phyloP scores from a whole-genome alignment of 2,888 invertebrate species.

The Ophioninae sp. region DNA sequence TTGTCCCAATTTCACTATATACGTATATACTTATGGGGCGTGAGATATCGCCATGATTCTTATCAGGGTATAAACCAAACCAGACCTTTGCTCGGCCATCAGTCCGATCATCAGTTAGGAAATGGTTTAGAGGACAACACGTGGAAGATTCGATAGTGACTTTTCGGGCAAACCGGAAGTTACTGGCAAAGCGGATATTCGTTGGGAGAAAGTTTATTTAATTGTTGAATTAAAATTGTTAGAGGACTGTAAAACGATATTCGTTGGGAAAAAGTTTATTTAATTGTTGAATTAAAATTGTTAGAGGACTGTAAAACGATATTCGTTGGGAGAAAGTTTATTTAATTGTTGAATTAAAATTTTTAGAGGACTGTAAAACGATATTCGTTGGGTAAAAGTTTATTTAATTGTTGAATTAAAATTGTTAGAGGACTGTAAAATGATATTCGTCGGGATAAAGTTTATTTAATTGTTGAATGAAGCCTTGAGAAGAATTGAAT shows the following conservation, averaged over 20 bases:
- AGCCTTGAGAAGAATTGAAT: no score
- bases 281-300: no score
- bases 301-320: no score
- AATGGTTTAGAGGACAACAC: conserved; percentile 9
- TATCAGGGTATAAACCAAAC: conserved; percentile 28
- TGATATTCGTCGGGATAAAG: no score
- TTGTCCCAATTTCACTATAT: conserved; percentile 52
- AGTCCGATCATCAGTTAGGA: not conserved
- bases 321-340: not conserved
- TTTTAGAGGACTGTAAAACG: no score
- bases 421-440: no score
- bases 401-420: not conserved
- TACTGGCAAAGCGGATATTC: not conserved
- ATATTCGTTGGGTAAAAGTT: not conserved
- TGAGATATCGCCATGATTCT: conserved; percentile 24
- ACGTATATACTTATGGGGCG: conserved; percentile 7
- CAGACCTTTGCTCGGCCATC: conserved; percentile 4
- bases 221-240: no score
- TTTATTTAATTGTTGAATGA: no score
- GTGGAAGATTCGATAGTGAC: conserved; percentile 2
- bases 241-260: no score
- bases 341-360: not conserved
- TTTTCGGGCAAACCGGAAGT: not conserved
- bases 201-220: not conserved
- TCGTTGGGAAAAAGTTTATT: not conserved